Conservation (phyloP, 2,113 vertebrate genomes). For the Tragelaphus strepsiceros region DNA sequence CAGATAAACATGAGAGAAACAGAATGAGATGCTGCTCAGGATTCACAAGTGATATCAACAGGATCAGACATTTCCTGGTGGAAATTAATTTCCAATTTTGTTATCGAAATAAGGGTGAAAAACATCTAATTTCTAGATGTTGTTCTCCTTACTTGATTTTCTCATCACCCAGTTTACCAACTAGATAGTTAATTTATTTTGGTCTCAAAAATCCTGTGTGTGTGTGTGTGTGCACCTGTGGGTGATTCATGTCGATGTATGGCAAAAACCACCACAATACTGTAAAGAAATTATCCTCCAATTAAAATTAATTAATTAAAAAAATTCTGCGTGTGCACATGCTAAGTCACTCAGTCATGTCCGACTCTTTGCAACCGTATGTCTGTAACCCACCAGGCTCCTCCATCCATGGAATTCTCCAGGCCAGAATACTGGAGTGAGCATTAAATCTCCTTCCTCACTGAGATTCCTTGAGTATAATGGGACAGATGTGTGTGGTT, state of each 20-base stretch:
- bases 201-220: not conserved
- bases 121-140: not conserved
- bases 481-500: not conserved
- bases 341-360: not conserved
- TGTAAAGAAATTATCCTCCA: not conserved
- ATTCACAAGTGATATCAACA: not conserved
- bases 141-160: not conserved
- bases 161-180: not conserved
- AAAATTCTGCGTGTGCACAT: not conserved
- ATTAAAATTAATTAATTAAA: not conserved
- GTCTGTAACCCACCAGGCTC: not conserved
- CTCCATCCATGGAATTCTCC: not conserved
- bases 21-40: not conserved
- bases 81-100: not conserved
- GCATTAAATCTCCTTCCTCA: not conserved
- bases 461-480: not conserved
- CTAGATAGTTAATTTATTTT: not conserved
- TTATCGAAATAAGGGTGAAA: not conserved
- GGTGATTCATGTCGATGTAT: not conserved
- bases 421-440: not conserved
- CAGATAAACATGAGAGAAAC: not conserved
- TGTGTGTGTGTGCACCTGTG: not conserved
- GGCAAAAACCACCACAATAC: not conserved
- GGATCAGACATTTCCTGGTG: not conserved
- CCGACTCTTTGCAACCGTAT: not conserved